Evolutionary conservation across 2,797 vertebrate genomes (phyloP), one percentile per base, ranked within the genome.

Genomic region (Lacerta viridis): DNA sequence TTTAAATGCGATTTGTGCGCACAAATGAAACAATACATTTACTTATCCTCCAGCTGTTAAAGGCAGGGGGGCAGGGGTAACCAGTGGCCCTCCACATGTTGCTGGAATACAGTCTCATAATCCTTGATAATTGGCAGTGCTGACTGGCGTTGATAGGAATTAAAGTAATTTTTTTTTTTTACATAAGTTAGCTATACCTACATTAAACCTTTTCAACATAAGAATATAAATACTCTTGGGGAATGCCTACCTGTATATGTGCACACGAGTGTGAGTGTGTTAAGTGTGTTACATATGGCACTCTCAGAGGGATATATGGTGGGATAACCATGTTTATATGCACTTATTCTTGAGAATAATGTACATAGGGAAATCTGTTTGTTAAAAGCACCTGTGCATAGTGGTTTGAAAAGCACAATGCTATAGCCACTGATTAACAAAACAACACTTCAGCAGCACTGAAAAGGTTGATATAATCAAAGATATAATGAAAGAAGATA

Each of bases 391-490:
- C 46, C 86, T 80, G 66, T 72, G 13, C 59, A 50, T 0, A 89
- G 33, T 15, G 50, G n/a, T 13, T 78, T 10, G 0, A 25, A 41
- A 91, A 89, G 15, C 46, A 17, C 2, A 92, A 64, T 59, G 50
- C 27, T 84, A 13, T 0, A 88, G 4, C 3, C 25, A 83, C 64
- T 88, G 87, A 83, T 3, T 7, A 78, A 1, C 27, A 82, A 66
- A 88, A 43, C 29, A n/a, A 85, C 39, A 43, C 10, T n/a, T 17
- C 39, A 90, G 69, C 0, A 91, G 71, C 59, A 7, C 13, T 80
- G 18, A 39, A 10, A 74, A 90, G 82, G 68, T 88, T n/a, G 69
- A 68, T 66, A 78, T 92, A 92, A 10, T 7, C 17, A 84, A n/a
- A 9, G 9, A 20, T 88, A 87, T 8, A n/a, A 64, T 25, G 41